Conservation (phyloP, 1,140 invertebrate species). For the Apocrypta bakeri region DNA sequence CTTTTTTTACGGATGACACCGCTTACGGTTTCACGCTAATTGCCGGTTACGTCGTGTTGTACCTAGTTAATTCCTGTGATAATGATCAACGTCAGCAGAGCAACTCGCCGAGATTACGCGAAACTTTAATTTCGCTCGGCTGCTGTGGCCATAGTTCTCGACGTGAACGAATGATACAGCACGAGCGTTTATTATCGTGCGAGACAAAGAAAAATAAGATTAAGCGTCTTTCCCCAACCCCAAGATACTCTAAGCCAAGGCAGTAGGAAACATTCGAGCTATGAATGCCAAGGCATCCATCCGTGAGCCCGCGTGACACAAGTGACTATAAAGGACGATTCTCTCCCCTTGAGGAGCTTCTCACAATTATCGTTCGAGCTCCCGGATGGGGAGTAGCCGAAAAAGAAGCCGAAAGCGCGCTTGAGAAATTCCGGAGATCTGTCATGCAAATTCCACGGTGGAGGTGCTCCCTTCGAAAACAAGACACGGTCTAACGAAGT, state of each 20-base stretch:
- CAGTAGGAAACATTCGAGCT: constrained; percentile 14
- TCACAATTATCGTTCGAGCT: constrained; percentile 36
- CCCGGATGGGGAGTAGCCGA: neutral
- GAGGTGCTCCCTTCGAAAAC: constrained; percentile 30
- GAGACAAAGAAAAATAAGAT: neutral
- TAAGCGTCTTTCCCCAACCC: neutral
- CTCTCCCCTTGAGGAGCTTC: neutral
- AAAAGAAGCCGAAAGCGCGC: constrained; percentile 25
- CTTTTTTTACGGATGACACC: too few relatives aligned
- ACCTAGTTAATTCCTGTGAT: neutral
- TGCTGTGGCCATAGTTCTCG: too few relatives aligned
- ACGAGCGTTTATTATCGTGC: too few relatives aligned
- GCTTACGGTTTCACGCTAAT: too few relatives aligned
- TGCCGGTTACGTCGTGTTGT: neutral
- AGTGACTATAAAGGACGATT: neutral
- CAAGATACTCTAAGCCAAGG: neutral
- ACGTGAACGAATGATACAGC: too few relatives aligned
- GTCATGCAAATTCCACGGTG: constrained; percentile 46
- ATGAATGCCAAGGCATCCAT: constrained; percentile 29
- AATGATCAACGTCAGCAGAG: neutral
- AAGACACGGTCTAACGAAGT: constrained; percentile 49
- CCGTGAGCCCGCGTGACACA: neutral
- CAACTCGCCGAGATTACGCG: neutral
- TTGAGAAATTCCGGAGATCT: constrained; percentile 48
- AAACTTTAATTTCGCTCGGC: too few relatives aligned